Conservation (phyloP, 2,113 vertebrate genomes). For the Tupaia chinensis region DNA sequence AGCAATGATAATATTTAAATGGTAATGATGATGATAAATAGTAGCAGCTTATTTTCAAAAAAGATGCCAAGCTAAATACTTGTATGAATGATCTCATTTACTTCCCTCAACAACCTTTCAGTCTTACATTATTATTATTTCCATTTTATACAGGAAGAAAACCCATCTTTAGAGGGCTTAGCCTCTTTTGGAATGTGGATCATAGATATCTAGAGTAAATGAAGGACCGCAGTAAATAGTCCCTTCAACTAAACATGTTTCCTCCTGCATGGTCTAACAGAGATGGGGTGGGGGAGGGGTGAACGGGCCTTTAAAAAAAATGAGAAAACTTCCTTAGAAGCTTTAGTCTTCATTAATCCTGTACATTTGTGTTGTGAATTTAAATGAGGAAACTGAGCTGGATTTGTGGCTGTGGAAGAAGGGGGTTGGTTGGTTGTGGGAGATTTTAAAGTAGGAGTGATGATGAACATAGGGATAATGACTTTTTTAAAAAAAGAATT, state of each 20-base stretch:
- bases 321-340: background rate
- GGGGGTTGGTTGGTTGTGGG: background rate
- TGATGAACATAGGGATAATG: background rate
- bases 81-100: conserved; percentile 10
- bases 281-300: background rate
- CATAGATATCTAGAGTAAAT: background rate
- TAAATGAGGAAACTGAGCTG: background rate
- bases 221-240: background rate
- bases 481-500: too few species aligned
- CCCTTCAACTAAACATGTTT: background rate
- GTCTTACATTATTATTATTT: background rate
- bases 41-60: conserved; percentile 23
- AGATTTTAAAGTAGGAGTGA: background rate
- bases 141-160: conserved; percentile 22
- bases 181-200: conserved; percentile 5
- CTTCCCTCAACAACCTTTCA: background rate
- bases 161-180: background rate
- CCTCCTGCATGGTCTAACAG: background rate
- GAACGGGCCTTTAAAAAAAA: background rate
- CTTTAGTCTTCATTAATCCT: conserved; percentile 6
- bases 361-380: background rate
- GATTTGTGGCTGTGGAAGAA: background rate
- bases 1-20: conserved; percentile 43
- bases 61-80: background rate
- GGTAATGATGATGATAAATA: background rate